A percentile compares a stretch with the other conserved stretches of the same genome.
Evolutionary conservation across 2,113 vertebrate genomes (phyloP).

Genomic region (Psilopogon haemacephalus): DNA sequence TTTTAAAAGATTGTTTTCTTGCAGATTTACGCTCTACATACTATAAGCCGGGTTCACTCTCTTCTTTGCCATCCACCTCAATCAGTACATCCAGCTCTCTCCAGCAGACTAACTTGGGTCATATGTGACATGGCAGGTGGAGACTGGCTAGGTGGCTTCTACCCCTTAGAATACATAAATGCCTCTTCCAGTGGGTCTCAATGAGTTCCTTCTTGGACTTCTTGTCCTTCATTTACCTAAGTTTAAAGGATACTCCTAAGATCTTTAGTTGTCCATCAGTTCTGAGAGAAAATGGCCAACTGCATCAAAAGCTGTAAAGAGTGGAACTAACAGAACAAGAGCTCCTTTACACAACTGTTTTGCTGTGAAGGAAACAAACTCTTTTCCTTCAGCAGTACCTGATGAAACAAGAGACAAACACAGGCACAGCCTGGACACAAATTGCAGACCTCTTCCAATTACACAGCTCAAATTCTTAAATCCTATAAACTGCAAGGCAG

Average conservation of each 20-base stretch:
- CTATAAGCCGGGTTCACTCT: neutral
- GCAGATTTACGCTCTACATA: neutral
- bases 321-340: neutral
- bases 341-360: neutral
- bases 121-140: neutral
- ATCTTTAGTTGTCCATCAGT: neutral
- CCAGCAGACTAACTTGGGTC: neutral
- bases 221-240: neutral
- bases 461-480: constrained; percentile 7
- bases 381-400: neutral
- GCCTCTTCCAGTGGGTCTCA: neutral
- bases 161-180: neutral
- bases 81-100: neutral
- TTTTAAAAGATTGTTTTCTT: neutral
- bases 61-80: neutral
- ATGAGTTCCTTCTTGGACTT: rapidly evolving
- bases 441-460: neutral
- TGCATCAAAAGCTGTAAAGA: neutral
- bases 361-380: neutral
- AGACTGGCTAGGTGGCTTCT: neutral
- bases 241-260: neutral
- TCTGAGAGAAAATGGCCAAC: neutral
- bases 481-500: neutral
- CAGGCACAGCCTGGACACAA: neutral
- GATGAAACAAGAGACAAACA: constrained; percentile 5